A percentile compares a stretch with the other conserved stretches of the same genome.
phyloP scores from a whole-genome alignment of 2,113 vertebrate genomes.

The Carlito syrichta region DNA sequence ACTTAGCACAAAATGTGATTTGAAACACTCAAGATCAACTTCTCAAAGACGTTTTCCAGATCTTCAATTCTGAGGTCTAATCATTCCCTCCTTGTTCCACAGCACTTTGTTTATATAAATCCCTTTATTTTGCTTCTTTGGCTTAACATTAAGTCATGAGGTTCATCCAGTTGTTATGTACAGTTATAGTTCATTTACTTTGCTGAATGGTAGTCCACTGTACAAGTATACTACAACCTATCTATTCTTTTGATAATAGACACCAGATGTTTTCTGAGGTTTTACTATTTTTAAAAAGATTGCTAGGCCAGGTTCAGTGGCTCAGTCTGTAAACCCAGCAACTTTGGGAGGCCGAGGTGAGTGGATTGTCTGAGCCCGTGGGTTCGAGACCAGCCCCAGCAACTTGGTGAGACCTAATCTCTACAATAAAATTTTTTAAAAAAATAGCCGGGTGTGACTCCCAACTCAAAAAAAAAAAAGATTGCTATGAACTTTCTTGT shows the following conservation, averaged over 20 bases:
- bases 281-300: background rate
- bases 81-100: background rate
- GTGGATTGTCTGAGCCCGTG: no score
- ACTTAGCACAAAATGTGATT: background rate
- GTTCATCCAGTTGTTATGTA: background rate
- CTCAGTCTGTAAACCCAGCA: no score
- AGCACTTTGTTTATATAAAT: background rate
- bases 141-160: background rate
- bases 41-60: background rate
- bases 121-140: background rate
- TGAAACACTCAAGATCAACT: background rate
- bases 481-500: background rate
- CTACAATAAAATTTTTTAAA: no score
- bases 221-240: background rate
- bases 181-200: background rate
- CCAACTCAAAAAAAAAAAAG: background rate
- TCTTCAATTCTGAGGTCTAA: background rate
- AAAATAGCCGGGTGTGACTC: no score
- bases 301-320: no score
- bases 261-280: background rate
- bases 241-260: background rate
- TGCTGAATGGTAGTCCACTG: background rate
- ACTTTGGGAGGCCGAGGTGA: no score
- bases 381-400: no score
- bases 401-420: no score